Conservation (phyloP, 1,140 invertebrate species). For the Coenobita brevimanus region DNA sequence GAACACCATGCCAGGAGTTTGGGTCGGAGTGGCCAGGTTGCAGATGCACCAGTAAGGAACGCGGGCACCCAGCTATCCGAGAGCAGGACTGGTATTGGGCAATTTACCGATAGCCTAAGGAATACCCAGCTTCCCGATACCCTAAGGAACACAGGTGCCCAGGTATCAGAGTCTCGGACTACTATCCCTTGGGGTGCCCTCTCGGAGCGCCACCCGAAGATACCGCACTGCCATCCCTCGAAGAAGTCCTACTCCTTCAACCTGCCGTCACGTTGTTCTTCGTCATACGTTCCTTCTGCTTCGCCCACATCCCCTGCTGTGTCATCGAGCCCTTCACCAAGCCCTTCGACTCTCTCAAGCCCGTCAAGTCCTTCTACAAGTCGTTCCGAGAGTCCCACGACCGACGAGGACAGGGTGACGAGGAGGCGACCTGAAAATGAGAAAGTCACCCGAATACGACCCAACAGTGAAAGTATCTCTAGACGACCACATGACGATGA, state of each 20-base stretch:
- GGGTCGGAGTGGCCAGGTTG: neutral
- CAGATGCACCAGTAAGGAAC: no score
- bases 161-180: neutral
- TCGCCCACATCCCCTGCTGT: constrained; percentile 8
- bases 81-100: no score
- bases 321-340: constrained; percentile 11
- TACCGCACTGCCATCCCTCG: neutral
- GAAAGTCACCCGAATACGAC: neutral
- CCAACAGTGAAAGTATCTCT: neutral
- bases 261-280: neutral
- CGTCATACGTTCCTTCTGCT: neutral
- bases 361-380: constrained; percentile 34
- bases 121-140: neutral
- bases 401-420: constrained; percentile 1
- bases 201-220: neutral
- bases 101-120: no score
- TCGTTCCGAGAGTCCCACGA: constrained; percentile 33
- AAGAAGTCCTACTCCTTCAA: constrained; percentile 46
- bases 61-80: no score
- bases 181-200: neutral
- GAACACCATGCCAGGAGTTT: neutral
- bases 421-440: neutral
- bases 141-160: neutral
- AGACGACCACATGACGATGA: no score
- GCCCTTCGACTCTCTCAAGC: constrained; percentile 13